Conservation (phyloP, 2,113 vertebrate genomes). For the Morone chrysops region DNA sequence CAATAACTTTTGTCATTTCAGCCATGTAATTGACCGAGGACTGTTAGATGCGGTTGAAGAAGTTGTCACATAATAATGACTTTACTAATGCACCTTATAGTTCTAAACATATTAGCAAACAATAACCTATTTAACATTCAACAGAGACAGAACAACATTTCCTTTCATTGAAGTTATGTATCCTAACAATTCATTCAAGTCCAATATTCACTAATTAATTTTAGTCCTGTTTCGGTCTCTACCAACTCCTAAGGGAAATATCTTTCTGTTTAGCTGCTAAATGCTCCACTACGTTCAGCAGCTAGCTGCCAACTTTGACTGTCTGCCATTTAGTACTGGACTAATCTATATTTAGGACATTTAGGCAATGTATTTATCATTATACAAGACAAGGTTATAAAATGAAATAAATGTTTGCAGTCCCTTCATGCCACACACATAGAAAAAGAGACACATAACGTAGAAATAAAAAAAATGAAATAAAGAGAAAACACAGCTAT, state of each 20-base stretch:
- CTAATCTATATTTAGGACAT: no score
- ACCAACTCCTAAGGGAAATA: background rate
- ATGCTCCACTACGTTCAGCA: background rate
- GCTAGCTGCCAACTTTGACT: background rate
- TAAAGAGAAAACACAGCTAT: no score
- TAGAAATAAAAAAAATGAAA: no score
- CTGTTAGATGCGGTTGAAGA: background rate
- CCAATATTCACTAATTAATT: background rate
- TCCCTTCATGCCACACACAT: no score
- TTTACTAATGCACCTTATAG: background rate
- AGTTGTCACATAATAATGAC: background rate
- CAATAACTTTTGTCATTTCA: background rate
- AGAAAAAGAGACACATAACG: no score
- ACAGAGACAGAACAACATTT: background rate
- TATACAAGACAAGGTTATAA: no score
- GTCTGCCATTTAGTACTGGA: background rate
- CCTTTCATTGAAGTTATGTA: background rate
- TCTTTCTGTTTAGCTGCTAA: background rate
- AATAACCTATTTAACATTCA: background rate
- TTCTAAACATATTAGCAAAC: background rate
- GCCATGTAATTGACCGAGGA: background rate
- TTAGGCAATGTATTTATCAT: no score
- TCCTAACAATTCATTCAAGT: background rate
- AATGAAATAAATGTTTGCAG: no score
- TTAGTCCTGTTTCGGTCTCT: background rate